Percentiles rank a stretch among this genome's conserved stretches.
phyloP scores from a whole-genome alignment of 2,888 invertebrate species.

The Melanchra persicariae region DNA sequence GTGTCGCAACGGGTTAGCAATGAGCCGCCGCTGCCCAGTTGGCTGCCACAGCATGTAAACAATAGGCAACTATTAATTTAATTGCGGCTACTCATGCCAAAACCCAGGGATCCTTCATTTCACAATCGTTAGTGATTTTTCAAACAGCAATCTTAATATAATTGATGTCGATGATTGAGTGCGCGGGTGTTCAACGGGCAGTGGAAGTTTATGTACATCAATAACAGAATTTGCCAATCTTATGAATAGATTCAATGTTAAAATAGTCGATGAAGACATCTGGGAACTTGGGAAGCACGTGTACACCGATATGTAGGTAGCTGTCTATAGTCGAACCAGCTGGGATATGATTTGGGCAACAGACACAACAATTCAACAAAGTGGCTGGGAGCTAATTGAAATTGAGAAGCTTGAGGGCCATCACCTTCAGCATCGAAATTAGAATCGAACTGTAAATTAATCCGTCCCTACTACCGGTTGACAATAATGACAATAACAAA shows the following conservation, averaged over 20 bases:
- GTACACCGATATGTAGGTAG: conserved; percentile 13
- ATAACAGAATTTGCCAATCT: conserved; percentile 56
- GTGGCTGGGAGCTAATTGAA: not conserved
- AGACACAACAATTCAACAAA: conserved; percentile 1
- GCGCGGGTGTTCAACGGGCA: conserved; percentile 50
- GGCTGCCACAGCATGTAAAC: conserved; percentile 64
- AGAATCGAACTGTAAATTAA: conserved; percentile 40
- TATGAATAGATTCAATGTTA: conserved; percentile 54
- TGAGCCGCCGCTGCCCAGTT: conserved; percentile 61
- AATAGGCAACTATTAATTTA: conserved; percentile 62
- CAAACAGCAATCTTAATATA: conserved; percentile 54
- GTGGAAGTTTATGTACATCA: conserved; percentile 40
- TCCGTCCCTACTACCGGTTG: conserved; percentile 19
- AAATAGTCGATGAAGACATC: conserved; percentile 56
- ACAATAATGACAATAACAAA: conserved; percentile 30
- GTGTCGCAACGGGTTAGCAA: conserved; percentile 61
- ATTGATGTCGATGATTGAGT: conserved; percentile 60
- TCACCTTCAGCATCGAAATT: conserved; percentile 35
- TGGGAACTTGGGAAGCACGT: conserved; percentile 33
- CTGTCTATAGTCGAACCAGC: conserved; percentile 16
- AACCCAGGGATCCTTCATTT: conserved; percentile 60
- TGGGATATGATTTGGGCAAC: conserved; percentile 1
- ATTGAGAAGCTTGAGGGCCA: conserved; percentile 24
- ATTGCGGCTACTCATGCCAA: conserved; percentile 60
- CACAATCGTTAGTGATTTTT: conserved; percentile 54